A percentile compares a stretch with the other conserved stretches of the same genome.
These are phyloP conservation scores for Zophobas morio DNA, from an alignment of 1,140 invertebrate genomes.

Conservation along the genomic window DNA sequence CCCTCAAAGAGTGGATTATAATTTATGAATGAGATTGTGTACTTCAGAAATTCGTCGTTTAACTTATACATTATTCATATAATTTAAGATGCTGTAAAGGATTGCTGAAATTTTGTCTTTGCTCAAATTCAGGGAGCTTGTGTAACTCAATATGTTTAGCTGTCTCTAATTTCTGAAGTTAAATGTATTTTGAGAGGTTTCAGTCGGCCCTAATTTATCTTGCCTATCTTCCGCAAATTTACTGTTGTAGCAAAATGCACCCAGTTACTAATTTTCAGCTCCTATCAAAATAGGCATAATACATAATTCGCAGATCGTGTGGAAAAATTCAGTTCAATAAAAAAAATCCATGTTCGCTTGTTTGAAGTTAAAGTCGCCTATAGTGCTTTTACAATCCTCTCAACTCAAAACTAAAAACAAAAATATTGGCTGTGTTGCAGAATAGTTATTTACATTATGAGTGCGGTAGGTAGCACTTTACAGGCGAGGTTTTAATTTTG, in stretches of 20 bases:
- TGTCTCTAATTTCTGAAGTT: constrained; percentile 33
- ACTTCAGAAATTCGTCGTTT: constrained; percentile 4
- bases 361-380: too few relatives aligned
- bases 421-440: too few relatives aligned
- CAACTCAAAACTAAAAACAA: too few relatives aligned
- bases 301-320: too few relatives aligned
- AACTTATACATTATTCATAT: constrained; percentile 24
- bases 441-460: too few relatives aligned
- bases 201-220: constrained; percentile 25
- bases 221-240: neutral
- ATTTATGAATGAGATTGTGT: constrained; percentile 7
- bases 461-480: too few relatives aligned
- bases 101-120: constrained; percentile 22
- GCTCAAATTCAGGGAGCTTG: constrained; percentile 25
- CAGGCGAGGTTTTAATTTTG: too few relatives aligned
- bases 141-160: constrained; percentile 29
- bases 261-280: constrained; percentile 4
- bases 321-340: too few relatives aligned
- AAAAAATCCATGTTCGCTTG: too few relatives aligned
- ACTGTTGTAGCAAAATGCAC: constrained; percentile 9
- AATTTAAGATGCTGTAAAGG: constrained; percentile 29
- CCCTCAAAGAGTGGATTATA: constrained; percentile 8
- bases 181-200: constrained; percentile 32
- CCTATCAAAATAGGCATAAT: neutral
- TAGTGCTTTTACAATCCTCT: too few relatives aligned